These are phyloP conservation scores for Parascotia fuliginaria DNA, from an alignment of 2,888 invertebrate species.

Conservation along the genomic window DNA sequence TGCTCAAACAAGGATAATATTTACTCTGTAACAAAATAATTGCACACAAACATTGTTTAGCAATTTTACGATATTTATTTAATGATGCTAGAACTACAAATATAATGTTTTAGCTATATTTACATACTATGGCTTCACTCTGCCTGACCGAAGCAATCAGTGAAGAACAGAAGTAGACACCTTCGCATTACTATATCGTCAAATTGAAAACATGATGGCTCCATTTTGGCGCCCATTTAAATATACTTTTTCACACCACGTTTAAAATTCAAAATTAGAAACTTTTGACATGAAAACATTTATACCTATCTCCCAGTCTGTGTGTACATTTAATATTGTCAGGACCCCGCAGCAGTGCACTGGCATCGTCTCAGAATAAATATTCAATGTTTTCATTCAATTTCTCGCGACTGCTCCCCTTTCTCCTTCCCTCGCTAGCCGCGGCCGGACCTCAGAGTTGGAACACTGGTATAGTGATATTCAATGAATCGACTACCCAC, in stretches of 20 bases:
- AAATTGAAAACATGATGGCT: too few relatives aligned
- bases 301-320: slow-evolving; percentile 19
- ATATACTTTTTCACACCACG: too few relatives aligned
- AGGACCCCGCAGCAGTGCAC: slow-evolving; percentile 51
- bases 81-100: too few relatives aligned
- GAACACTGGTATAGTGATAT: slow-evolving; percentile 54
- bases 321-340: slow-evolving; percentile 31
- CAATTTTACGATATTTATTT: too few relatives aligned
- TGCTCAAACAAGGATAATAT: slow-evolving; percentile 1
- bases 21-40: not conserved
- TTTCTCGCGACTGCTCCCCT: slow-evolving; percentile 58
- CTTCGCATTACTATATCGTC: too few relatives aligned
- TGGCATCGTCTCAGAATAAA: slow-evolving; percentile 74
- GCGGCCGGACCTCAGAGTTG: slow-evolving; percentile 39
- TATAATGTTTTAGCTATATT: too few relatives aligned
- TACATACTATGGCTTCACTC: too few relatives aligned
- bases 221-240: too few relatives aligned
- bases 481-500: slow-evolving; percentile 34
- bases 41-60: too few relatives aligned
- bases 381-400: slow-evolving; percentile 84
- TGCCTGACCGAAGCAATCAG: too few relatives aligned
- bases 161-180: too few relatives aligned
- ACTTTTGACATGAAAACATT: not conserved
- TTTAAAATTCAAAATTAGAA: too few relatives aligned
- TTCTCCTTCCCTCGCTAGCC: slow-evolving; percentile 2